These are phyloP conservation scores for Prolemur simus DNA, from an alignment of 2,113 vertebrate species.

Conservation along the genomic window DNA sequence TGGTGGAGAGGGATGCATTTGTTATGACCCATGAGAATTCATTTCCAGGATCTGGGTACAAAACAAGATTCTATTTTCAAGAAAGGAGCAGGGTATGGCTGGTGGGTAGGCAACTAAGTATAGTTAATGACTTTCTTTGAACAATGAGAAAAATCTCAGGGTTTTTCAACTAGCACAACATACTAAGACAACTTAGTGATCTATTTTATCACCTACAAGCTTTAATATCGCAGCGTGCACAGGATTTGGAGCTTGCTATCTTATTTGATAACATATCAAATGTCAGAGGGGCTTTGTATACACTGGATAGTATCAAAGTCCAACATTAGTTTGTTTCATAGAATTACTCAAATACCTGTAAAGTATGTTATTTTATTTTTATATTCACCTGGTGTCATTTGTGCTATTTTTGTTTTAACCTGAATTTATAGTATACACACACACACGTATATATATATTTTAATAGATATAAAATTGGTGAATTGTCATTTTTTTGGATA, in stretches of 20 bases:
- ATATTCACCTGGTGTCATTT: not conserved
- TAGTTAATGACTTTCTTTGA: not conserved
- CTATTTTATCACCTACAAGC: not conserved
- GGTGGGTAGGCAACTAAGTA: not conserved
- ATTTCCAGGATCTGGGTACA: not conserved
- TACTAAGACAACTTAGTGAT: not conserved
- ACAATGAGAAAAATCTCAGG: not conserved
- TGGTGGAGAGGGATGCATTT: not conserved
- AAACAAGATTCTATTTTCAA: not conserved
- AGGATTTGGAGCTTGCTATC: not conserved
- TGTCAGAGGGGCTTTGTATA: not conserved
- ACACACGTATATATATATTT: too few species aligned
- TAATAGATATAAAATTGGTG: not conserved
- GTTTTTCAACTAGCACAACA: not conserved
- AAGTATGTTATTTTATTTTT: not conserved
- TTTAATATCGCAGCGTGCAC: not conserved
- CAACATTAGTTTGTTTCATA: not conserved
- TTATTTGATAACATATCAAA: not conserved
- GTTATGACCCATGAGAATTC: not conserved
- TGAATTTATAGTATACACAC: not conserved
- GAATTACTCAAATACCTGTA: not conserved
- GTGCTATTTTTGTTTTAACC: not conserved
- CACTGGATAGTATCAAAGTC: not conserved
- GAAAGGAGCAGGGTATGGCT: not conserved
- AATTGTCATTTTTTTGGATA: not conserved